Conservation (phyloP, 2,888 invertebrate genomes). For the Drosophila phalerata region DNA sequence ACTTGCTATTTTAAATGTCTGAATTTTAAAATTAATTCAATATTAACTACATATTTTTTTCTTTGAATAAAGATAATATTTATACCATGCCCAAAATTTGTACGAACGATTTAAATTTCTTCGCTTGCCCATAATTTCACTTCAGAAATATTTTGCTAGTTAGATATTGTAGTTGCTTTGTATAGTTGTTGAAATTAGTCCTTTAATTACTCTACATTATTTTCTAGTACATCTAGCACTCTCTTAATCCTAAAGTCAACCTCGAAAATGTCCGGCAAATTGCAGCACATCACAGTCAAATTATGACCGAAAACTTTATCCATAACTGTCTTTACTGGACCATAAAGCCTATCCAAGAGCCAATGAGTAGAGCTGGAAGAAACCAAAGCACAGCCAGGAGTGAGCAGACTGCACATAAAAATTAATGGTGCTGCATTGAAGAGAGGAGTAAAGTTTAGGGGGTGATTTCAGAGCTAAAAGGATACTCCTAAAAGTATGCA, state of each 20-base stretch:
- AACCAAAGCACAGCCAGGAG: constrained; percentile 6
- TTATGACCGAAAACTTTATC: constrained; percentile 43
- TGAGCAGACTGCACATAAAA: constrained; percentile 54
- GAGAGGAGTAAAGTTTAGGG: background rate
- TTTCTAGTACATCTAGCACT: constrained; percentile 5
- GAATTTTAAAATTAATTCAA: too few relatives aligned
- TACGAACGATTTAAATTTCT: background rate
- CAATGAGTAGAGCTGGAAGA: constrained; percentile 8
- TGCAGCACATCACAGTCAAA: constrained; percentile 34
- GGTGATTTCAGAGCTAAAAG: constrained; percentile 5
- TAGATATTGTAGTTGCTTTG: background rate
- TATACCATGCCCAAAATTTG: too few relatives aligned
- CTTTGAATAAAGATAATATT: too few relatives aligned
- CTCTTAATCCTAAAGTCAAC: constrained; percentile 12
- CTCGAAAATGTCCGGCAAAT: constrained; percentile 21
- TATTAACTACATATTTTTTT: too few relatives aligned
- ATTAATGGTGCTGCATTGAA: constrained; percentile 59
- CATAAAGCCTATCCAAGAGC: constrained; percentile 44
- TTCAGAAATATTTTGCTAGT: background rate
- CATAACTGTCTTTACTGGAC: constrained; percentile 44
- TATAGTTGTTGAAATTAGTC: background rate
- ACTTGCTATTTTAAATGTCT: too few relatives aligned
- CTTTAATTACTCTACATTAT: constrained; percentile 12
- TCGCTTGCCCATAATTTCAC: background rate
- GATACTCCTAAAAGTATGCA: constrained; percentile 40